Evolutionary conservation across 2,113 vertebrate species (phyloP).

Genomic region (Lota lota): DNA sequence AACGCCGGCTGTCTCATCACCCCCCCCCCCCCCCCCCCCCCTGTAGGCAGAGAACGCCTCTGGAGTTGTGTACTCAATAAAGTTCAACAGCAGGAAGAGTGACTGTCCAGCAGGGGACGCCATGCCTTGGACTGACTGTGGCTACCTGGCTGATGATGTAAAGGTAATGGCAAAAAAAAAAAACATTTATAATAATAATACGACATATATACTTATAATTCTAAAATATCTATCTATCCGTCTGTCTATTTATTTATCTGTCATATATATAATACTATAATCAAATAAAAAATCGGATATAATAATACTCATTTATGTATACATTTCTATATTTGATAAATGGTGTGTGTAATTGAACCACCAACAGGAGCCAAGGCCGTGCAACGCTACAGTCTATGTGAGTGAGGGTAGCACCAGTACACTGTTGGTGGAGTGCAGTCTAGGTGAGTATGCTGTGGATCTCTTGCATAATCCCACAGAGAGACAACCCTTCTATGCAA

Average conservation of each 20-base stretch:
- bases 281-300: neutral
- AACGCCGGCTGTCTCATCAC: conserved; percentile 3
- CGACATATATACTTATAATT: neutral
- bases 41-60: conserved; percentile 66
- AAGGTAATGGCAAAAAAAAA: neutral
- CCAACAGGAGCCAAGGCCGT: conserved; percentile 47
- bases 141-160: conserved; percentile 69
- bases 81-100: conserved; percentile 76
- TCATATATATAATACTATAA: neutral
- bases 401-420: conserved; percentile 24
- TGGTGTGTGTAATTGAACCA: conserved; percentile 1
- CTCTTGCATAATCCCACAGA: no score
- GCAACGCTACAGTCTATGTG: conserved; percentile 58
- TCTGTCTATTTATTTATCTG: neutral
- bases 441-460: neutral
- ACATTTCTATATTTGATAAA: neutral
- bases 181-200: neutral
- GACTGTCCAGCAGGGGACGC: conserved; percentile 64
- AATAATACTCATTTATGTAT: neutral
- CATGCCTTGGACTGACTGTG: conserved; percentile 80
- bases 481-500: no score
- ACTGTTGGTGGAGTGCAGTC: conserved; percentile 32
- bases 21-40: conserved; percentile 6
- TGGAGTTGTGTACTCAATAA: conserved; percentile 57
- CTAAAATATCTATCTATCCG: neutral